Evolutionary conservation across 2,797 vertebrate genomes (phyloP).

Genomic region (Sebastes flavidus): DNA sequence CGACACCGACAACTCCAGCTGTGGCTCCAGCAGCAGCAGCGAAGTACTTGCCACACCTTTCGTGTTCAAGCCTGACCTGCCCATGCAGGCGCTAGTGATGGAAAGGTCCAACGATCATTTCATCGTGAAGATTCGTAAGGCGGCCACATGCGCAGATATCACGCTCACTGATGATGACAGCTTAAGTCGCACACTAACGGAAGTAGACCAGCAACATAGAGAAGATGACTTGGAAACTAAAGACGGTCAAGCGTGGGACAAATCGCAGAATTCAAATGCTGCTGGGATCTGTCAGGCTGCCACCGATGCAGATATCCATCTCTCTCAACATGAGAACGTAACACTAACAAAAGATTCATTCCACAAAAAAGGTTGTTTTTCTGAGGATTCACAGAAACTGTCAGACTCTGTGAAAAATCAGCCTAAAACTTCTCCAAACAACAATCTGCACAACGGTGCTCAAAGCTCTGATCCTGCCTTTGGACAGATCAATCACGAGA

Average conservation of each 20-base stretch:
- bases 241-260: not conserved
- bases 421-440: not conserved
- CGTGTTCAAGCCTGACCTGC: slow-evolving; percentile 89
- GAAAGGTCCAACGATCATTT: slow-evolving; percentile 98
- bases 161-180: slow-evolving; percentile 42
- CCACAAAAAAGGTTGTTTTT: not conserved
- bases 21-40: slow-evolving; percentile 82
- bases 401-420: not conserved
- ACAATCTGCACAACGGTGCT: not conserved
- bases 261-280: not conserved
- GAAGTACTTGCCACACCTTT: slow-evolving; percentile 60
- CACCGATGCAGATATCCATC: not conserved
- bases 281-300: not conserved
- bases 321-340: not conserved
- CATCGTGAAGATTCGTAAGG: slow-evolving; percentile 93
- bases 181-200: slow-evolving; percentile 39
- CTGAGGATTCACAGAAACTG: not conserved
- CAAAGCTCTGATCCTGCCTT: slow-evolving; percentile 77
- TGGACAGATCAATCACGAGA: slow-evolving; percentile 82
- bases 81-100: slow-evolving; percentile 96
- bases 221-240: not conserved
- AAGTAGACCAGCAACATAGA: not conserved
- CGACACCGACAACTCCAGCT: slow-evolving; percentile 94
- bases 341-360: not conserved
- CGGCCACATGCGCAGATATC: slow-evolving; percentile 22